Evolutionary conservation across 2,888 invertebrate genomes (phyloP), one percentile per base, ranked within the genome.

Genomic region (Orthosia cruda): DNA sequence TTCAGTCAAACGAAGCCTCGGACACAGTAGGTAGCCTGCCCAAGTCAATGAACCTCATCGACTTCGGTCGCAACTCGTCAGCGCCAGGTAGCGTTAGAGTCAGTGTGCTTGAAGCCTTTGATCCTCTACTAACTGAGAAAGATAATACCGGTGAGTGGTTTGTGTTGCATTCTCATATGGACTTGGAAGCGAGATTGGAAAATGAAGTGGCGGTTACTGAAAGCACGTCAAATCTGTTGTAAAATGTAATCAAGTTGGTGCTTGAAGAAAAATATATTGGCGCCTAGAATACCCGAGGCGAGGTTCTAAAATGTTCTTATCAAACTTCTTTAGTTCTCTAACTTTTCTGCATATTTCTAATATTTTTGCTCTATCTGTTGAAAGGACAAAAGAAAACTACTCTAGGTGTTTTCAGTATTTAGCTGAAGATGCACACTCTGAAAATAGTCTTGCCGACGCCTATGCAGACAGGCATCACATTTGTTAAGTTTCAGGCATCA

Each of bases 51-150:
- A 96, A 96, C 87, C 94, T 96, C 84, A 96, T 96, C 73, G 96
- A 96, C 91, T 96, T 96, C 92, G 96, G 96, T 1, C 91, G 93
- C 79, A 92, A 92, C 81, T 84, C 90, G 74, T 84, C 87, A 74
- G 91, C 93, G 79, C 89, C 92, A 94, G 97, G 97, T 94, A 97
- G 96, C 94, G 96, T 97, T 91, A 93, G 97, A 93, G 97, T 97
- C 89, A 98, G 98, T 95, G 98, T 99, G 89, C 95, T 99, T 89
- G 98, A 99, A 93, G 98, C 98, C 80, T 99, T 99, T 94, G 99
- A 99, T 97, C 99, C 99, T 64, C 97, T 99, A 92, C 97, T 98
- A 89, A 97, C 97, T 89, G 97, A 98, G 85, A 95, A 95, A 86
- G 94, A 96, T 92, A 96, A 95, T 92, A 92, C 95, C 87, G 97